Evolutionary conservation across 1,140 invertebrate genomes (phyloP), one percentile per base, ranked within the genome.

Genomic region (Drosophila erecta): DNA sequence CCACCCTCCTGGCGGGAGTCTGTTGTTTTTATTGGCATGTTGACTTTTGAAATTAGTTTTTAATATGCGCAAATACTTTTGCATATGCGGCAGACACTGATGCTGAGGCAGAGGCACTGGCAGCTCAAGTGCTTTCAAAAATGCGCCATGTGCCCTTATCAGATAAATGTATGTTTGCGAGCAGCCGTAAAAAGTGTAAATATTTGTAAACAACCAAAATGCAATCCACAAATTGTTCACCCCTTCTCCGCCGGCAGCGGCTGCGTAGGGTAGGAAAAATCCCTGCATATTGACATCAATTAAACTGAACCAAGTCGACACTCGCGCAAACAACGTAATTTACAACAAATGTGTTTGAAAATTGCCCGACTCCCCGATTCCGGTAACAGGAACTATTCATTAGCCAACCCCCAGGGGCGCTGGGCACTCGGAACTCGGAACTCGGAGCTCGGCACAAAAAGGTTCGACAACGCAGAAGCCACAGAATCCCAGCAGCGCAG

Each of bases 1-100:
- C 54, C 74, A 84, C 80, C 80, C 76, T 55, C 56, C 10, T 12
- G 43, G 30, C 7, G n/a, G 43, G 30, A 79, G 38, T 62, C 77
- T 80, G 76, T 79, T 89, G 84, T 89, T 89, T 72, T 89, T 85
- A 89, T 89, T 81, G 85, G 85, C 77, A 90, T 89, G 85, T 89
- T 89, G 85, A 89, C 85, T 90, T 90, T 90, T 77, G 85, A 89
- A 89, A 89, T 89, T 89, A 90, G 80, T 85, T 89, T 89, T 89
- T 89, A 89, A 89, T 89, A 90, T 84, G 85, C 79, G 85, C 80
- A 89, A 89, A 89, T 90, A 89, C 79, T 89, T 66, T 89, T 89
- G 84, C 84, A 89, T 89, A 89, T 84, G 76, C 67, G 60, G 76
- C 30, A 30, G 30, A 10, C 2, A 2, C 7, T 7, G 6, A 7